These are phyloP conservation scores for Habroteleia sp. DNA, from an alignment of 2,888 invertebrate genomes.

Conservation along the genomic window DNA sequence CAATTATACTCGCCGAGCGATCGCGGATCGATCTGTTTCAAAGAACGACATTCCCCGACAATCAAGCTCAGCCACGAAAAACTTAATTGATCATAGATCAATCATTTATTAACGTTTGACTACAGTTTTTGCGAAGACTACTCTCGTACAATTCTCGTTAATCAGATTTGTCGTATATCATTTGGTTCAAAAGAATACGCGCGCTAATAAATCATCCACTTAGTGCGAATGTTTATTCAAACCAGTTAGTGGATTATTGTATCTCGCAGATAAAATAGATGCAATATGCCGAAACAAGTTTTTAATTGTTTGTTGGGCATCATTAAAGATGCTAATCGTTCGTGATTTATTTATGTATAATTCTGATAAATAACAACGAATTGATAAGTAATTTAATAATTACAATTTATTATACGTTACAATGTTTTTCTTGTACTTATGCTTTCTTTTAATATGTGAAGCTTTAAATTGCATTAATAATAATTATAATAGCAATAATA, in stretches of 20 bases:
- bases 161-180: constrained; percentile 11
- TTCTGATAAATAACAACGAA: no score
- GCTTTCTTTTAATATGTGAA: no score
- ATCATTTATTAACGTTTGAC: constrained; percentile 49
- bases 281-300: no score
- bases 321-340: no score
- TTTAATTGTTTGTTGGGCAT: no score
- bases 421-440: no score
- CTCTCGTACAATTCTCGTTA: constrained; percentile 2
- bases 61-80: constrained; percentile 44
- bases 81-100: constrained; percentile 62
- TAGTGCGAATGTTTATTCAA: neutral
- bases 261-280: no score
- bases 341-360: no score
- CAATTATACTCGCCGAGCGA: constrained; percentile 33
- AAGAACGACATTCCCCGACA: constrained; percentile 51
- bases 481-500: no score
- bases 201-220: neutral
- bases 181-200: neutral
- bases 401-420: no score
- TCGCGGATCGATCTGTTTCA: constrained; percentile 54
- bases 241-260: neutral
- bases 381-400: no score
- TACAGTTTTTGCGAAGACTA: constrained; percentile 20
- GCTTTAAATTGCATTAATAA: no score